Conservation (phyloP, 2,797 vertebrate species). For the Pangasius macronema region DNA sequence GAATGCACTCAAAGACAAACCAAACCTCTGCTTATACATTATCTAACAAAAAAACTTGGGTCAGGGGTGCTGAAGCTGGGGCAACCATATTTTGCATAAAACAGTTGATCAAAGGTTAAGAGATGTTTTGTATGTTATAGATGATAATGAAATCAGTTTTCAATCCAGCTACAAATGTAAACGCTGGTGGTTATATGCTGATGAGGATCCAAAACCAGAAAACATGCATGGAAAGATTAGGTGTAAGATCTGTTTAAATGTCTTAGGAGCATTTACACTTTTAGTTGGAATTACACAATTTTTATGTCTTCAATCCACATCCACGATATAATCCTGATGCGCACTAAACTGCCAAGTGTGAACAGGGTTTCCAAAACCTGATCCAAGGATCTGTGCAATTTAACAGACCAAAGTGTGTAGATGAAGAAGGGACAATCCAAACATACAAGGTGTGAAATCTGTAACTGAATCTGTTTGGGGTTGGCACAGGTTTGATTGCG, state of each 20-base stretch:
- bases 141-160: neutral
- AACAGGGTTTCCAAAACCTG: neutral
- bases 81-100: neutral
- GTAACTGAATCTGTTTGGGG: neutral
- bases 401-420: neutral
- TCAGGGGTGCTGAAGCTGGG: neutral
- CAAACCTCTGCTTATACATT: neutral
- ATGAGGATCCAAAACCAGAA: neutral
- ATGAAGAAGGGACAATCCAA: neutral
- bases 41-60: too few relatives aligned
- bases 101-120: neutral
- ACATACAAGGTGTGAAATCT: neutral
- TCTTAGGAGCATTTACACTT: neutral
- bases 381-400: neutral
- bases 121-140: too few relatives aligned
- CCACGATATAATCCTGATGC: neutral
- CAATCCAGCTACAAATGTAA: neutral
- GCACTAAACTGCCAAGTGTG: neutral
- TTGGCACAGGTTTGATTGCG: constrained; percentile 22
- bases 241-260: neutral
- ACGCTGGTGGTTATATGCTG: neutral
- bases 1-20: neutral
- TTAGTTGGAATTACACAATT: neutral
- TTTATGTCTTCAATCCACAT: neutral
- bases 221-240: neutral